Conservation (phyloP, 1,140 invertebrate species). For the Meteorus sp. region DNA sequence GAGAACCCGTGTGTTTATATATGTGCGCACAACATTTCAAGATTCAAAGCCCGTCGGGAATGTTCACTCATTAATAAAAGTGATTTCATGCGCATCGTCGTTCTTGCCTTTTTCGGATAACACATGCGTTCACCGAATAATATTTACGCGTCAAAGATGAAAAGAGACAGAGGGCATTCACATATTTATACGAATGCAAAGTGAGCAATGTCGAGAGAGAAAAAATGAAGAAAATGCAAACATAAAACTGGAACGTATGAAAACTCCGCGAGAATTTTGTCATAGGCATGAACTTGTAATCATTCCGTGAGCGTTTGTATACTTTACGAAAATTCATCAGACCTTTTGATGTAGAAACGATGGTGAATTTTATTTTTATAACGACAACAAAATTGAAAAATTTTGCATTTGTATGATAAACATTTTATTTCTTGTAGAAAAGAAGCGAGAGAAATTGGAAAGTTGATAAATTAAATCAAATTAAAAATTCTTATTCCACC, state of each 20-base stretch:
- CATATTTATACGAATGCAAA: background rate
- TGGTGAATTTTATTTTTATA: no score
- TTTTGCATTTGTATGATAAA: no score
- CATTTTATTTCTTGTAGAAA: no score
- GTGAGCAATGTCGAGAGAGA: background rate
- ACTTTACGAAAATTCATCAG: no score
- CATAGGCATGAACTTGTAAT: conserved; percentile 38
- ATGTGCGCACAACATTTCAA: conserved; percentile 5
- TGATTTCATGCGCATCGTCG: conserved; percentile 26
- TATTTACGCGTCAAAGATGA: background rate
- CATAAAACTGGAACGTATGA: background rate
- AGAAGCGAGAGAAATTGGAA: no score
- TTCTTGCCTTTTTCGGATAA: background rate
- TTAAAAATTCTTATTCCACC: background rate
- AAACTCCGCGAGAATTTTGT: conserved; percentile 38
- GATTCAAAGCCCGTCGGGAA: conserved; percentile 33
- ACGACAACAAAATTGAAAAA: no score
- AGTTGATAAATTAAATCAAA: no score
- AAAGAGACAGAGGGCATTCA: no score
- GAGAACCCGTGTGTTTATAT: conserved; percentile 1
- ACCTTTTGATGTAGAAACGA: no score
- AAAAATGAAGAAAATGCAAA: conserved; percentile 4
- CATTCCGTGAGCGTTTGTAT: no score
- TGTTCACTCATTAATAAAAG: conserved; percentile 36
- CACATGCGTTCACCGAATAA: conserved; percentile 16